Percentiles rank a stretch among this genome's conserved stretches.
Conservation (phyloP, 30 jellyfish, hydroid and myxozoan species). For the Mastigias papua region DNA sequence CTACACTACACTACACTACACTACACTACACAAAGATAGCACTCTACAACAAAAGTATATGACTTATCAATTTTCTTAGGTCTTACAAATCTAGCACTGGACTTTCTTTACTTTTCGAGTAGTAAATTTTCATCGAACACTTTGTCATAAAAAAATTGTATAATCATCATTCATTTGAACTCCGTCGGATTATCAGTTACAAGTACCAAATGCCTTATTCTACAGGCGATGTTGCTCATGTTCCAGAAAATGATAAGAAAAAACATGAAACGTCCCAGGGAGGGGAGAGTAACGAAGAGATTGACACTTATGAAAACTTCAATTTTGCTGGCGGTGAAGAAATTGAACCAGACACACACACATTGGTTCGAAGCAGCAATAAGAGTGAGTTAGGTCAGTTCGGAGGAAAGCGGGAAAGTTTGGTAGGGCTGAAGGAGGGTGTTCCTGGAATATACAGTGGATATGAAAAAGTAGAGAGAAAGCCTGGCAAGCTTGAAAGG, state of each 20-base stretch:
- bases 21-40: too few relatives aligned
- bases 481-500: constrained; percentile 47
- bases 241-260: constrained; percentile 21
- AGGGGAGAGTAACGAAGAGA: constrained; percentile 7
- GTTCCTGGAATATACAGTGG: constrained; percentile 97
- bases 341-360: constrained; percentile 29
- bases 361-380: constrained; percentile 35
- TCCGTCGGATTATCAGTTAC: too few relatives aligned
- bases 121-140: too few relatives aligned
- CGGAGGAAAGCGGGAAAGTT: constrained; percentile 67
- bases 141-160: too few relatives aligned
- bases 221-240: constrained; percentile 55
- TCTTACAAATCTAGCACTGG: too few relatives aligned
- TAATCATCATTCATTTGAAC: too few relatives aligned
- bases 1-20: too few relatives aligned
- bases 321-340: constrained; percentile 49
- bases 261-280: not conserved
- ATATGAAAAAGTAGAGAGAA: constrained; percentile 43
- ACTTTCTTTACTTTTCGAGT: too few relatives aligned
- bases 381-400: constrained; percentile 4
- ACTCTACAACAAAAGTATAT: too few relatives aligned
- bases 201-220: too few relatives aligned
- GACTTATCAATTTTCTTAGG: too few relatives aligned
- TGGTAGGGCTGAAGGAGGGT: constrained; percentile 92
- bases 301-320: constrained; percentile 10